Base-by-base conservation (phyloP, 2,888 invertebrate species). In the Trypoxylon attenuatum region DNA sequence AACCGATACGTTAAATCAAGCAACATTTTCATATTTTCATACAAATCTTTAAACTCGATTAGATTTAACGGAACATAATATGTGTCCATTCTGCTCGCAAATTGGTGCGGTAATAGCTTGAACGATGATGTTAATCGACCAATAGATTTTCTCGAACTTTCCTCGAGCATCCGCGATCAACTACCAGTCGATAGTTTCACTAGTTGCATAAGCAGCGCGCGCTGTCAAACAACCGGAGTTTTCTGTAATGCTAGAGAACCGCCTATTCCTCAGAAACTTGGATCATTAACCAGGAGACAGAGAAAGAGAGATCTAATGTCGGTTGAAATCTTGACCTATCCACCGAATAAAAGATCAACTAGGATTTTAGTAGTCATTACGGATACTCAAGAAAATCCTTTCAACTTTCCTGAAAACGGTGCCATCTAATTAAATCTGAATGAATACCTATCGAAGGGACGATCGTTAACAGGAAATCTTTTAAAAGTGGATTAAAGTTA, bases 131-230 rank as follows among this genome's bases (percentile, higher is more conserved):
- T 25, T 45, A 46, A 10, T 2, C 46, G 41, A 29, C 27, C 22
- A 55, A 45, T 61, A n/a, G 53, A 59, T 59, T 58, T 52, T 49
- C 59, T 49, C 50, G 39, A 60, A 19, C 54, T 25, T 51, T 51
- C 54, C 27, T 41, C 61, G 69, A 51, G 72, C 57, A 71, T 78
- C 71, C 59, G 63, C 57, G 63, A 70, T 69, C 71, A 76, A 73
- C 76, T 64, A 68, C 61, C 69, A 74, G 76, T 63, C 76, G 78
- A 81, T 79, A 79, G 81, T 83, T 83, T 82, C 82, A 76, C 81
- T 72, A 72, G 72, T 83, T 83, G 73, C 78, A 67, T 73, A 83
- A 82, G 75, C 63, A 58, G 58, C 57, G 65, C 61, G 60, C 73
- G 68, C 69, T 70, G 76, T 76, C 73, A 69, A 76, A 68, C 73